Base-by-base conservation (phyloP, 92 coral and sea anemone species). In the Porites divaricata region DNA sequence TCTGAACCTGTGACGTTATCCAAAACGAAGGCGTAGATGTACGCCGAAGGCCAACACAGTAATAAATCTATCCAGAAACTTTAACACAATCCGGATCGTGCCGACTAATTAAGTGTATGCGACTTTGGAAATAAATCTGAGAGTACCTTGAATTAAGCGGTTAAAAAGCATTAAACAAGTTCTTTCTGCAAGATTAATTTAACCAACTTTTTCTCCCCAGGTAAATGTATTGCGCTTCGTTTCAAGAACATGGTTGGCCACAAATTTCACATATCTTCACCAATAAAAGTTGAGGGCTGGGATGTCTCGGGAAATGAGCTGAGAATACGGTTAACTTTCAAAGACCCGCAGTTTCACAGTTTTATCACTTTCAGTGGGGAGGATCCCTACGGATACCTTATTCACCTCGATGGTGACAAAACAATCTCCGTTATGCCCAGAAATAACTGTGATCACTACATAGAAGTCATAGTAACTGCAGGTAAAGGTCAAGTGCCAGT, bases 391-490 rank as follows among this genome's bases (percentile, higher is more conserved):
- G 86, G 88, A 9, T 79, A 76, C 59, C 76, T 81, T 21, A 74
- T 80, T 41, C 82, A 87, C 28, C 79, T 96, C 61, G 99, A 96
- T 80, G 98, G 98, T 17, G 99, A 95, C 58, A 93, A 89, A 64
- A 95, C 97, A 4, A 96, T 96, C 65, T 92, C 97, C 0, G 95
- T 96, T 24, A 89, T 95, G 81, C 99, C 99, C 8, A 92, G 90
- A 50, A 70, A 74, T 2, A 93, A 91, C 73, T 96, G 99, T 83
- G 89, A 91, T n/a, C 48, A 71, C 8, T 95, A 83, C 63, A 90
- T 93, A 48, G 91, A 92, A 49, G 99, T 96, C 23, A 85, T 68
- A 17, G 98, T 89, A 9, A 95, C 99, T 21, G 93, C 91, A 62
- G 91, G 99, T 96, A 82, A 58, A 91, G 49, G 25, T 28, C 11